These are phyloP conservation scores for Thalpophila matura DNA, from an alignment of 2,888 invertebrate genomes.

Conservation along the genomic window DNA sequence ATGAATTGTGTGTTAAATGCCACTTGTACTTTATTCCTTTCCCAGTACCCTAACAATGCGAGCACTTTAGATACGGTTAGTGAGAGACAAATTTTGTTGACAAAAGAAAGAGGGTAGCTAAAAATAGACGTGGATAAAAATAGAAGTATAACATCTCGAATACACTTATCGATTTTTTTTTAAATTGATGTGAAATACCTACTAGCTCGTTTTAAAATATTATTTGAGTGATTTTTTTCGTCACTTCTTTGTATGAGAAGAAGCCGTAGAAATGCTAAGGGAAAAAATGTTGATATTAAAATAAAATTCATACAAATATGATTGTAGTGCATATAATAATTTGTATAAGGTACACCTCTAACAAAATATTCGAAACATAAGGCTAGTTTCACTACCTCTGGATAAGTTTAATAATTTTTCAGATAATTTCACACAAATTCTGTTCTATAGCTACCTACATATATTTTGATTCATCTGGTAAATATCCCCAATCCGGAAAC, in stretches of 20 bases:
- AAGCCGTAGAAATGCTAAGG: background rate
- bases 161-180: constrained; percentile 15
- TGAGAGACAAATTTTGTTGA: constrained; percentile 46
- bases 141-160: constrained; percentile 21
- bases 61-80: constrained; percentile 33
- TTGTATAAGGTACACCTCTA: too few relatives aligned
- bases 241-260: background rate
- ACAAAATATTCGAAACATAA: too few relatives aligned
- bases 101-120: constrained; percentile 54
- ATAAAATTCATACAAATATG: background rate
- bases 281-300: background rate
- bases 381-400: too few relatives aligned
- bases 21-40: constrained; percentile 34
- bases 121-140: constrained; percentile 34
- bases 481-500: too few relatives aligned
- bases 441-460: too few relatives aligned
- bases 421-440: too few relatives aligned
- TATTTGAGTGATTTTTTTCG: too few relatives aligned
- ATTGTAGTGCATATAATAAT: too few relatives aligned
- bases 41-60: constrained; percentile 19
- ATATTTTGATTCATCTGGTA: too few relatives aligned
- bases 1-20: constrained; percentile 44
- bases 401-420: too few relatives aligned
- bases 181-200: constrained; percentile 1
- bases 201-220: background rate